Conservation (phyloP, 2,888 invertebrate species). For the Metellina segmentata region DNA sequence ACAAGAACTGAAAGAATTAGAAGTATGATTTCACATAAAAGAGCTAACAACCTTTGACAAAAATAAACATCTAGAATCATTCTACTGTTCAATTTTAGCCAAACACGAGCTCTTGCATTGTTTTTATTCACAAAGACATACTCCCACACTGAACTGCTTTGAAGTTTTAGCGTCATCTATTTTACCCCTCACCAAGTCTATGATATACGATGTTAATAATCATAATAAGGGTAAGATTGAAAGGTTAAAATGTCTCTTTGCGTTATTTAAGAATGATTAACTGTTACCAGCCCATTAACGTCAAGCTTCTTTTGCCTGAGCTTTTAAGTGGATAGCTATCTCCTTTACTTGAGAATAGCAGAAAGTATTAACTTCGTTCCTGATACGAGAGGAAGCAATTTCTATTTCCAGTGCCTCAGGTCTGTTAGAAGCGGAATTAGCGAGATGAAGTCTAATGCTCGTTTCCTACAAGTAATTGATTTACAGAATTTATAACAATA, state of each 20-base stretch:
- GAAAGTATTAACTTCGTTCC: constrained; percentile 20
- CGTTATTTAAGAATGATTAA: neutral
- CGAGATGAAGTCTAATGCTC: constrained; percentile 11
- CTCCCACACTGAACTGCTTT: too few species aligned
- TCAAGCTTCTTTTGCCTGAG: neutral
- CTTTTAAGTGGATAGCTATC: neutral
- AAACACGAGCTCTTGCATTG: too few species aligned
- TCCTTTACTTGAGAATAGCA: constrained; percentile 27
- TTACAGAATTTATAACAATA: constrained; percentile 31
- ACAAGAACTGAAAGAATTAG: too few species aligned
- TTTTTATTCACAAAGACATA: too few species aligned
- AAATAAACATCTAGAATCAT: too few species aligned
- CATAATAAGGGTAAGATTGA: neutral
- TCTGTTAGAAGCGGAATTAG: constrained; percentile 23
- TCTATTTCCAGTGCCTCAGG: constrained; percentile 25
- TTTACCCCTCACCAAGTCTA: too few species aligned
- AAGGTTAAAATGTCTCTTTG: neutral
- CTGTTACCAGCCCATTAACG: neutral
- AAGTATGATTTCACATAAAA: too few species aligned
- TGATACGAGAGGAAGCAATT: neutral
- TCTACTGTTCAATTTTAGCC: too few species aligned
- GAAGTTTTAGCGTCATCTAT: too few species aligned
- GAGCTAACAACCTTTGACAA: too few species aligned
- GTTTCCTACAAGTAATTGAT: constrained; percentile 21
- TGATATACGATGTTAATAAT: too few species aligned